Evolutionary conservation across 2,113 vertebrate genomes (phyloP).

Genomic region (Gasterosteus nipponicus): DNA sequence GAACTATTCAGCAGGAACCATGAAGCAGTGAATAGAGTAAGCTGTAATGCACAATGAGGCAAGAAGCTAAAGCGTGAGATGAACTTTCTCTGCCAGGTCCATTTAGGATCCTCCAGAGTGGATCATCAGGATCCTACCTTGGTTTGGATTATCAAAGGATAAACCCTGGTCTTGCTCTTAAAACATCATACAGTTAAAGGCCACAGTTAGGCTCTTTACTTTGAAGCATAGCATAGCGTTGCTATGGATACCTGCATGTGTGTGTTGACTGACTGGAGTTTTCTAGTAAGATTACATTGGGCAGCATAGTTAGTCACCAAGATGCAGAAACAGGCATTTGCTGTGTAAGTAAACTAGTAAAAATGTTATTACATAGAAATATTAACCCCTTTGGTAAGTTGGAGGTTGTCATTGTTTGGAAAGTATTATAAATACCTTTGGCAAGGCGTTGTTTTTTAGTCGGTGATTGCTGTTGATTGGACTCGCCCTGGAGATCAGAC

Average conservation of each 20-base stretch:
- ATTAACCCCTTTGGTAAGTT: neutral
- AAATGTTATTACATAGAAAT: neutral
- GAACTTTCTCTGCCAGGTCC: too few species aligned
- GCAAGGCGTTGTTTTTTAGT: neutral
- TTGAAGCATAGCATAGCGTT: neutral
- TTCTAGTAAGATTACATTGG: neutral
- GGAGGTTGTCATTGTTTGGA: neutral
- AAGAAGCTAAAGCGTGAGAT: too few species aligned
- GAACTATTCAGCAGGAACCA: too few species aligned
- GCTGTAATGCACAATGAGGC: too few species aligned
- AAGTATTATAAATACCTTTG: constrained; percentile 17
- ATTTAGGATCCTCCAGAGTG: neutral
- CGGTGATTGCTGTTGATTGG: neutral
- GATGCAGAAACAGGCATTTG: neutral
- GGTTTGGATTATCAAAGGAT: neutral
- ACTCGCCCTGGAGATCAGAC: neutral
- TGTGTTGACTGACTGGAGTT: neutral
- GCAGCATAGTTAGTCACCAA: neutral
- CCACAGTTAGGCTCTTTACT: neutral
- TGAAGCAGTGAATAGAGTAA: too few species aligned
- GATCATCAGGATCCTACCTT: neutral
- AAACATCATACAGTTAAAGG: neutral
- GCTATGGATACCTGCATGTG: neutral
- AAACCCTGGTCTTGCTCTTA: neutral
- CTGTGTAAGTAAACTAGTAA: neutral